These are phyloP conservation scores for Bagarius yarrelli DNA, from an alignment of 2,113 vertebrate species.

Conservation along the genomic window DNA sequence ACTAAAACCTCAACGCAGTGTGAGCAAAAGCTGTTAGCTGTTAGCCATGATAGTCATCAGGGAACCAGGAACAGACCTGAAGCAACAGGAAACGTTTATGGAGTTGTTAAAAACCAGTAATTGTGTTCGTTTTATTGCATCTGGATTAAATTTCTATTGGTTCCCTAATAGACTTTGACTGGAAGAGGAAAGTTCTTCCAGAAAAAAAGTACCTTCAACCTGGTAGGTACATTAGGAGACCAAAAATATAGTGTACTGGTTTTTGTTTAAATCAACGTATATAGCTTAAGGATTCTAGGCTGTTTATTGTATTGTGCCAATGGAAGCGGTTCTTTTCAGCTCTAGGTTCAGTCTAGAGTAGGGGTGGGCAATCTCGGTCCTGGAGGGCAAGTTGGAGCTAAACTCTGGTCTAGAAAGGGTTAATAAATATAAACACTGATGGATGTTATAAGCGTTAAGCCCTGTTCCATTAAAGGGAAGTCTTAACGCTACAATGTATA, in stretches of 20 bases:
- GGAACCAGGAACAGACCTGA: slow-evolving; percentile 1
- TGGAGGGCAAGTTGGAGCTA: no score
- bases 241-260: no score
- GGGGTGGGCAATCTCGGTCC: no score
- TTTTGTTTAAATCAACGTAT: neutral
- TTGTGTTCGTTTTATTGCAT: neutral
- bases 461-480: neutral
- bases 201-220: neutral
- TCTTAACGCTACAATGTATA: no score
- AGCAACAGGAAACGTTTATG: slow-evolving; percentile 1
- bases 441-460: neutral
- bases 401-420: no score
- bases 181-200: neutral
- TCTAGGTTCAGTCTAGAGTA: neutral
- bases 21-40: neutral
- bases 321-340: slow-evolving; percentile 16
- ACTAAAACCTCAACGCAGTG: neutral
- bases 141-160: neutral
- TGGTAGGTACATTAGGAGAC: neutral
- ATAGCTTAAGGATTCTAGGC: neutral
- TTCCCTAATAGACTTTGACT: slow-evolving; percentile 2
- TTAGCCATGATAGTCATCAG: neutral
- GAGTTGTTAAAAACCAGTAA: neutral
- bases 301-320: slow-evolving; percentile 2
- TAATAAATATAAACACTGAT: neutral